Base-by-base conservation (phyloP, 2,797 vertebrate species). In the Gobionotothen gibberifrons region DNA sequence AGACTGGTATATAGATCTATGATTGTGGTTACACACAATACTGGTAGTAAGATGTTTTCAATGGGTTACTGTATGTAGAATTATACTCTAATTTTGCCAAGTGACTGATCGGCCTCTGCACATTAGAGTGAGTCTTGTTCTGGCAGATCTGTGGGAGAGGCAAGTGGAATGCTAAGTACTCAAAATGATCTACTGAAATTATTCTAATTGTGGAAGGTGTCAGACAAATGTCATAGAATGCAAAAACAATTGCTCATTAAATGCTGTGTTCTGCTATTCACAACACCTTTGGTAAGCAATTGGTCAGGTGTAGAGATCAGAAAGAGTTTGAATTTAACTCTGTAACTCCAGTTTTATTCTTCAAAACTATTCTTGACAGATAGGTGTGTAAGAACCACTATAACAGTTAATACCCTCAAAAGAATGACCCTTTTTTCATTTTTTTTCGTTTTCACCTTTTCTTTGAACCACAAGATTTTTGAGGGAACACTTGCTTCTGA, bases 131-230 rank as follows among this genome's bases (percentile, higher is more conserved):
- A 74, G 29, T 83, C 47, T 58, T 43, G 48, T 53, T 82, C 54
- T 79, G 66, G 74, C 69, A 81, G 76, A 69, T 63, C 47, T 78
- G 65, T 83, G 73, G 72, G 72, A 76, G 71, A 84, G 59, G 80
- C 74, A 82, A 84, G 65, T 87, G 84, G 77, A 81, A 74, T 85
- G 78, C 69, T 69, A 73, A 88, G 52, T 74, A 72, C 40, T 79
- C 72, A 62, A 78, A 76, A 83, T 72, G 6, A 84, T 78, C 54
- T n/a, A 22, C 51, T 76, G 54, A 70, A 68, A 67, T 61, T 63
- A 3, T n/a, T 64, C 49, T 12, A 42, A 47, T 42, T 48, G 16
- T 59, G 29, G 63, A 85, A 67, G 59, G 15, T 65, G 26, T 47
- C 48, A 46, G 40, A 47, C 19, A 68, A 58, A 83, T 65, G 46